Percentiles rank a stretch among this genome's conserved stretches.
phyloP scores from a whole-genome alignment of 2,113 vertebrate species.

The Oxyruncus cristatus region DNA sequence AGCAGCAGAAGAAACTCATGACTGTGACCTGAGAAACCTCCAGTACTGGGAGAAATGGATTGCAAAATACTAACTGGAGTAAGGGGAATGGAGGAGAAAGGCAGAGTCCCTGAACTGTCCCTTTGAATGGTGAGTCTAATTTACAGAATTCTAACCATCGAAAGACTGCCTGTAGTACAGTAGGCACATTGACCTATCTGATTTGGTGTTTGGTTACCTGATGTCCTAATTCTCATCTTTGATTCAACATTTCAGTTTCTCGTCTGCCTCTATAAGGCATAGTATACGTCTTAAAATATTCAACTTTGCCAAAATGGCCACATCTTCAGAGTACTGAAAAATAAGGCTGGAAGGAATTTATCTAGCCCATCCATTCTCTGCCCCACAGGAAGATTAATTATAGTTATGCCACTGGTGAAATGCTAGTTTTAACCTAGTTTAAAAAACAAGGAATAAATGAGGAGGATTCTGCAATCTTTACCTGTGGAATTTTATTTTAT shows the following conservation, averaged over 20 bases:
- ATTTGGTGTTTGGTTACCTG: background rate
- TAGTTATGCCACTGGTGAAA: background rate
- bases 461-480: background rate
- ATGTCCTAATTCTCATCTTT: background rate
- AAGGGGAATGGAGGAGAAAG: conserved; percentile 31
- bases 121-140: conserved; percentile 65
- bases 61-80: conserved; percentile 49
- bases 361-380: background rate
- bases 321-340: background rate
- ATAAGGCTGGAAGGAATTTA: background rate
- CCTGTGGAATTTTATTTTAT: background rate
- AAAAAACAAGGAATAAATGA: background rate
- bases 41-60: conserved; percentile 55
- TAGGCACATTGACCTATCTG: background rate
- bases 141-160: conserved; percentile 40
- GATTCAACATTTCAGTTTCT: background rate
- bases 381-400: background rate
- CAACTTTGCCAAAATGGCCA: background rate
- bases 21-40: conserved; percentile 59
- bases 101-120: conserved; percentile 34
- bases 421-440: background rate
- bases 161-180: background rate
- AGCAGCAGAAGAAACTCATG: conserved; percentile 67
- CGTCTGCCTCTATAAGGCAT: background rate
- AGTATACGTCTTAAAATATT: background rate